phyloP scores from a whole-genome alignment of 2,888 invertebrate species.

The Parascotia fuliginaria region DNA sequence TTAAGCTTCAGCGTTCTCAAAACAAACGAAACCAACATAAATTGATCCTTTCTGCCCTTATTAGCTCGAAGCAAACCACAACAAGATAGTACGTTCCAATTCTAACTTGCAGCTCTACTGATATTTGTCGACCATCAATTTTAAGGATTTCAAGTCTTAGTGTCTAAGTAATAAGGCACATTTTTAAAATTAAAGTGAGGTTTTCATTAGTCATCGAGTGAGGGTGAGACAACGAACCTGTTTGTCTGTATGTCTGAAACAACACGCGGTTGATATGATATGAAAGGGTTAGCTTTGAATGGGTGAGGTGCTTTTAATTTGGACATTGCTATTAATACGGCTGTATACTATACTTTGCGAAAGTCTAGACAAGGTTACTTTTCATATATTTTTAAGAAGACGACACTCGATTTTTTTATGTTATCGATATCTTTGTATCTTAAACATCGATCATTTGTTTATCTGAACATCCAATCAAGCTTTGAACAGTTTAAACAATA shows the following conservation, averaged over 20 bases:
- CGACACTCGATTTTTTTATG: too few relatives aligned
- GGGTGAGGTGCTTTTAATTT: slow-evolving; percentile 60
- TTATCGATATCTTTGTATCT: too few relatives aligned
- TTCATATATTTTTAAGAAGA: neutral
- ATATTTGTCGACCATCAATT: slow-evolving; percentile 46
- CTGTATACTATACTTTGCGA: slow-evolving; percentile 9
- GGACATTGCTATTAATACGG: slow-evolving; percentile 29
- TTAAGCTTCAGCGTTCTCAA: slow-evolving; percentile 66
- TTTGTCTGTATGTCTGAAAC: slow-evolving; percentile 76
- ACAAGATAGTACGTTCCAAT: slow-evolving; percentile 42
- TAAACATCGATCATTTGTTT: too few relatives aligned
- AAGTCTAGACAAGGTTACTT: slow-evolving; percentile 17
- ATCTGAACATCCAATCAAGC: too few relatives aligned
- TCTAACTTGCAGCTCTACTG: slow-evolving; percentile 54
- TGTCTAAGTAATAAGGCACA: slow-evolving; percentile 28
- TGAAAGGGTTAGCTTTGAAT: slow-evolving; percentile 61
- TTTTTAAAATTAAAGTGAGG: slow-evolving; percentile 33
- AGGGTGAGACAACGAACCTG: slow-evolving; percentile 68
- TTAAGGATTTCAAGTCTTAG: slow-evolving; percentile 42
- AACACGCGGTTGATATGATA: slow-evolving; percentile 73
- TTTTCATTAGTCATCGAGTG: slow-evolving; percentile 73
- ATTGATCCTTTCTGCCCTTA: slow-evolving; percentile 46
- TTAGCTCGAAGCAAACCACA: slow-evolving; percentile 25
- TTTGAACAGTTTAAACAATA: too few relatives aligned
- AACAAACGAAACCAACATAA: slow-evolving; percentile 66